Conservation (phyloP, 2,888 invertebrate species). For the Tridacna gigas region DNA sequence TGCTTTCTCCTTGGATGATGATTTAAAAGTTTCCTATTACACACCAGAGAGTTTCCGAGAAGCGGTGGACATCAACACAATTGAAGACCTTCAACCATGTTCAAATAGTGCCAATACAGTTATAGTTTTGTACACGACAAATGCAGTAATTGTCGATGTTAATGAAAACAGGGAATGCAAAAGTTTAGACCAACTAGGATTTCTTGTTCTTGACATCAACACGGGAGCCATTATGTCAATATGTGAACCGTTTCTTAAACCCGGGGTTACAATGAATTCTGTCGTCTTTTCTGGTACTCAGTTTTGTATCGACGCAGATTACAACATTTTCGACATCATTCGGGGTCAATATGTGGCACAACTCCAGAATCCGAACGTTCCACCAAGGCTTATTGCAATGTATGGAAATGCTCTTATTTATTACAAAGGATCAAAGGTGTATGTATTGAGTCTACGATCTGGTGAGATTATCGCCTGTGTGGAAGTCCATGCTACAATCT, state of each 20-base stretch:
- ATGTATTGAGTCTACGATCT: constrained; percentile 73
- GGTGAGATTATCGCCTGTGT: constrained; percentile 75
- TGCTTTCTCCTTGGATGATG: constrained; percentile 75
- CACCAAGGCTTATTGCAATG: constrained; percentile 75
- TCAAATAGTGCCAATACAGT: constrained; percentile 68
- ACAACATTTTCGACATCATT: constrained; percentile 77
- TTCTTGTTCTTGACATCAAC: constrained; percentile 78
- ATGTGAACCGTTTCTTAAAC: constrained; percentile 78
- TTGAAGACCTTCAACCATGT: constrained; percentile 77
- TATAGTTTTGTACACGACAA: constrained; percentile 76
- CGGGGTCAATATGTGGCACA: constrained; percentile 71
- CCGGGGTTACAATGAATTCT: constrained; percentile 64
- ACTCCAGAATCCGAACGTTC: constrained; percentile 59
- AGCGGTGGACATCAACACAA: constrained; percentile 76
- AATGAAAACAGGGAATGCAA: constrained; percentile 46
- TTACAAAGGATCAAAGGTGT: constrained; percentile 68
- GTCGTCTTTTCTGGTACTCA: constrained; percentile 79
- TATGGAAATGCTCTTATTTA: constrained; percentile 77
- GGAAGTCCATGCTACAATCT: constrained; percentile 79
- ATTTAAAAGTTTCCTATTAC: constrained; percentile 73
- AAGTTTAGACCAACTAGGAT: constrained; percentile 59
- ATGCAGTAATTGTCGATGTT: constrained; percentile 38
- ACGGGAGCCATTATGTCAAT: constrained; percentile 77
- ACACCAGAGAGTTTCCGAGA: constrained; percentile 78
- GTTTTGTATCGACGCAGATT: constrained; percentile 79